A percentile compares a stretch with the other conserved stretches of the same genome.
These are phyloP conservation scores for Agrochola macilenta DNA, from an alignment of 2,888 invertebrate species.

Conservation along the genomic window DNA sequence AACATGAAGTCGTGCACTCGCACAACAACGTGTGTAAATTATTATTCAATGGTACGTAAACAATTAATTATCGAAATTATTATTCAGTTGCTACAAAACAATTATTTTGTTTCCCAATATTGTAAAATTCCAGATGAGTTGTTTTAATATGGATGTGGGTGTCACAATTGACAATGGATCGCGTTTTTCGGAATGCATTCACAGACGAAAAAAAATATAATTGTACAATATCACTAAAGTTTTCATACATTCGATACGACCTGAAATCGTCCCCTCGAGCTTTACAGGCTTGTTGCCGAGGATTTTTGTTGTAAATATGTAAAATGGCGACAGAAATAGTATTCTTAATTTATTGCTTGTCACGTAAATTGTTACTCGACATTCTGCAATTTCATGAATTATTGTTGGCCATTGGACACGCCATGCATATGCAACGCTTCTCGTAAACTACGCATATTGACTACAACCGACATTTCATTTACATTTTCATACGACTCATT, in stretches of 20 bases:
- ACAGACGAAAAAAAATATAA: neutral
- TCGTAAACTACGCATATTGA: neutral
- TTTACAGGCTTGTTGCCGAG: neutral
- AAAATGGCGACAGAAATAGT: neutral
- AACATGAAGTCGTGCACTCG: neutral
- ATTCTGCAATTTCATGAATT: neutral
- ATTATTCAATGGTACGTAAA: slow-evolving; percentile 9
- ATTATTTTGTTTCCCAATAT: neutral
- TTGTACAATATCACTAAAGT: too few relatives aligned
- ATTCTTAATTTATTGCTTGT: neutral
- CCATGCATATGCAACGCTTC: neutral
- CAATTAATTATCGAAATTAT: slow-evolving; percentile 6
- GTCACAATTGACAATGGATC: neutral
- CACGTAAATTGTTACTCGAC: neutral
- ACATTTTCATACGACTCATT: neutral
- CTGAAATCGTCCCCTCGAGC: neutral
- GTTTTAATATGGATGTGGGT: neutral
- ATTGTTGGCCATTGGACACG: neutral
- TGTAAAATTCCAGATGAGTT: neutral
- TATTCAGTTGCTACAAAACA: neutral
- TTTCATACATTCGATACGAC: neutral
- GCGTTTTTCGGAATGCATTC: neutral
- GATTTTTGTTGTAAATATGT: neutral
- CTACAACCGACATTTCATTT: neutral
- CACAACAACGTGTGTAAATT: neutral